Conservation (phyloP, 2,113 vertebrate species). For the Nipponia nippon region DNA sequence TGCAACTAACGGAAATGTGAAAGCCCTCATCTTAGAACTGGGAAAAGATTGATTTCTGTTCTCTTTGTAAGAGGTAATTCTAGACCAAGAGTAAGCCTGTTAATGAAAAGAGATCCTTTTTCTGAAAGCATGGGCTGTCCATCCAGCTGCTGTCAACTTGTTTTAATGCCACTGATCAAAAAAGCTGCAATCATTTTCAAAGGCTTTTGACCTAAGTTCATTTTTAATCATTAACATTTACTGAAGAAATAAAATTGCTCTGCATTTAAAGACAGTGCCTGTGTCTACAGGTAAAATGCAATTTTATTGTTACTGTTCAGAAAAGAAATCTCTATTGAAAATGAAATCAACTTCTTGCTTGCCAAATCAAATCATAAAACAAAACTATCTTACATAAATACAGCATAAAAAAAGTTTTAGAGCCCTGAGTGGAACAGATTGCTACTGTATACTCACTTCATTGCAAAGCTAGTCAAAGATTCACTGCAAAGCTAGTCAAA, state of each 20-base stretch:
- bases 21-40: not conserved
- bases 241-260: not conserved
- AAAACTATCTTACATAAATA: slow-evolving; percentile 47
- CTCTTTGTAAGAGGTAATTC: not conserved
- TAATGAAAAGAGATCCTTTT: not conserved
- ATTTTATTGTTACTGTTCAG: not conserved
- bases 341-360: slow-evolving; percentile 33
- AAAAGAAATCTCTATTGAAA: not conserved
- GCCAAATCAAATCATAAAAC: slow-evolving; percentile 11
- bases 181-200: not conserved
- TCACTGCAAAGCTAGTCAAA: slow-evolving; percentile 54
- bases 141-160: not conserved
- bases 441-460: slow-evolving; percentile 42
- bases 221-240: slow-evolving; percentile 16
- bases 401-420: slow-evolving; percentile 39
- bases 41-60: not conserved
- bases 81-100: not conserved
- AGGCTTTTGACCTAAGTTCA: not conserved
- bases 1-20: not conserved
- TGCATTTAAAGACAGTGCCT: not conserved
- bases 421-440: slow-evolving; percentile 31
- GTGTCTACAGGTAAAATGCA: not conserved
- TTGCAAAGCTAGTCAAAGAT: slow-evolving; percentile 55
- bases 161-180: not conserved
- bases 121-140: not conserved